Conservation (phyloP, 2,113 vertebrate genomes). For the Diphyllodes magnificus region DNA sequence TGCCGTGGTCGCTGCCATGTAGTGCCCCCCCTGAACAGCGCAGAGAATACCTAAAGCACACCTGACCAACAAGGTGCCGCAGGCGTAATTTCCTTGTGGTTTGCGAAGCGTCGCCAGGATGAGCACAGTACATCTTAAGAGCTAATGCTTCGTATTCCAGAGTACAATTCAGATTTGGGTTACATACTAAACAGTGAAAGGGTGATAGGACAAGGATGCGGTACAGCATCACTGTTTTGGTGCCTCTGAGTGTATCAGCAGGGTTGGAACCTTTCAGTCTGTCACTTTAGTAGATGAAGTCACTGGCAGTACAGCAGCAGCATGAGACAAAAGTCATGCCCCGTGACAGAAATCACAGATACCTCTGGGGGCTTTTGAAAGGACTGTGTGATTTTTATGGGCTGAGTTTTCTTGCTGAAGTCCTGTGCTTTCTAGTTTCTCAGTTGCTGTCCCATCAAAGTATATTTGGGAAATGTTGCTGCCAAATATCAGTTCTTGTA, state of each 20-base stretch:
- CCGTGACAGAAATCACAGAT: neutral
- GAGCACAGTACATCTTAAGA: neutral
- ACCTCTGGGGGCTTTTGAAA: neutral
- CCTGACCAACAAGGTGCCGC: fast-evolving
- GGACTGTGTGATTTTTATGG: neutral
- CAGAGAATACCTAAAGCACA: neutral
- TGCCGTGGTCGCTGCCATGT: fast-evolving
- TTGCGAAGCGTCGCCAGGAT: neutral
- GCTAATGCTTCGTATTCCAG: no score
- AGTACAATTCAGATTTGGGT: neutral
- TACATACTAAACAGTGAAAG: neutral
- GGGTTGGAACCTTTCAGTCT: neutral
- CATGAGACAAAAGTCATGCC: neutral
- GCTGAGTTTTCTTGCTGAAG: neutral
- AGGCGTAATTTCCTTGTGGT: fast-evolving
- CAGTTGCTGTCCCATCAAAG: fast-evolving
- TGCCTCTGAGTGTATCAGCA: neutral
- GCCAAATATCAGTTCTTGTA: fast-evolving
- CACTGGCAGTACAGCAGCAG: neutral
- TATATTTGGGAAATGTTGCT: neutral
- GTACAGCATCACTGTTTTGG: neutral
- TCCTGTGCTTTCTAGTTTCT: neutral
- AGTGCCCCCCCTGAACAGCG: fast-evolving
- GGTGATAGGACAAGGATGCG: no score
- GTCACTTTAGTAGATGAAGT: neutral